Evolutionary conservation across 2,888 invertebrate species (phyloP).

Genomic region (Callyntrura sp.): DNA sequence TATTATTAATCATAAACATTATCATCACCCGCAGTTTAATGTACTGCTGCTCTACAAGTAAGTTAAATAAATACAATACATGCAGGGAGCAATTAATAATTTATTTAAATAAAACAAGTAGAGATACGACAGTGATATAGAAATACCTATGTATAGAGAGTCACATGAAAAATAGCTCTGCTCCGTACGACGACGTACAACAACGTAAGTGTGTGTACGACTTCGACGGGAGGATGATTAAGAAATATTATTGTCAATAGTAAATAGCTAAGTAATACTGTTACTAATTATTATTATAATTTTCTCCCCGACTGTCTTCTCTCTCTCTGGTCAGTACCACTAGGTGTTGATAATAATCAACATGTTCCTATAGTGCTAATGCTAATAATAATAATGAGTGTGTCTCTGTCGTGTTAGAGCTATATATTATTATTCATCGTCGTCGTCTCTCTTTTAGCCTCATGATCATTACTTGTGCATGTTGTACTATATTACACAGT

Average conservation of each 20-base stretch:
- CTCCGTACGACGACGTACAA: background rate
- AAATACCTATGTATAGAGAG: background rate
- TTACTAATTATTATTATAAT: constrained; percentile 55
- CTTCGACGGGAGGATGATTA: constrained; percentile 25
- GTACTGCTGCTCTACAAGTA: background rate
- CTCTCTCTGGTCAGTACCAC: background rate
- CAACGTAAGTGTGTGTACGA: background rate
- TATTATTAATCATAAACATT: background rate
- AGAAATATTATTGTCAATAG: constrained; percentile 38
- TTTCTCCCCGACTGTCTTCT: background rate
- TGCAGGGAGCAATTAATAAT: constrained; percentile 31
- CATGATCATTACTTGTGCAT: background rate
- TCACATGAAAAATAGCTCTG: background rate
- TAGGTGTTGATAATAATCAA: constrained; percentile 31
- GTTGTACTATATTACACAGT: background rate
- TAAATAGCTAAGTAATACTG: background rate
- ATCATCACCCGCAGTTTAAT: no score
- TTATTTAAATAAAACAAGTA: constrained; percentile 61
- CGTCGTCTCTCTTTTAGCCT: background rate
- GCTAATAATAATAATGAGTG: background rate
- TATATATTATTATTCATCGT: background rate
- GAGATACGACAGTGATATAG: background rate
- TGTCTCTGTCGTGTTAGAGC: background rate
- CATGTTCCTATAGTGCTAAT: background rate
- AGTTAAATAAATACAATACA: background rate